Conservation (phyloP, 1,140 invertebrate genomes). For the Chelonus insularis region DNA sequence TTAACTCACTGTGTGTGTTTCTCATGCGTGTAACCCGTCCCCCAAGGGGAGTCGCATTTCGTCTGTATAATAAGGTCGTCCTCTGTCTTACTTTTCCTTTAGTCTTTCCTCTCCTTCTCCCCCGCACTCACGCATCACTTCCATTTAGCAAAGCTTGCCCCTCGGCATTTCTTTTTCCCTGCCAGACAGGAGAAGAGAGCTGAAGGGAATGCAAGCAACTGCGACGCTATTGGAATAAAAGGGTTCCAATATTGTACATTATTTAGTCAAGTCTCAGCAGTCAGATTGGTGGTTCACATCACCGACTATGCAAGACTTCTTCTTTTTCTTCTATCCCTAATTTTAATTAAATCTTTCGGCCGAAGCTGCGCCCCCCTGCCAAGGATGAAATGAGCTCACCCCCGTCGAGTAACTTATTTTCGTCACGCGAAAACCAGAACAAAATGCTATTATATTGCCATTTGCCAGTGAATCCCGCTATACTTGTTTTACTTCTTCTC, state of each 20-base stretch:
- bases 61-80: slow-evolving; percentile 19
- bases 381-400: slow-evolving; percentile 39
- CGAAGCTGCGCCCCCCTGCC: slow-evolving; percentile 39
- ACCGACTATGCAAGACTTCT: not conserved
- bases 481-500: not conserved
- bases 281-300: not conserved
- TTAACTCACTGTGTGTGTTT: slow-evolving; percentile 4
- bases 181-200: too few relatives aligned
- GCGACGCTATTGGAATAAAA: too few relatives aligned
- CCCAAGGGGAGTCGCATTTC: slow-evolving; percentile 25
- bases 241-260: too few relatives aligned
- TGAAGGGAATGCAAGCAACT: too few relatives aligned
- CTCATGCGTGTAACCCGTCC: slow-evolving; percentile 17
- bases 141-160: slow-evolving; percentile 8
- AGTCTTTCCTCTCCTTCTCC: not conserved
- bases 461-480: not conserved
- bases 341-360: slow-evolving; percentile 49
- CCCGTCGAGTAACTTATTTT: slow-evolving; percentile 43
- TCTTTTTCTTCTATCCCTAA: slow-evolving; percentile 31
- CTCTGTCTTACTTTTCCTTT: not conserved
- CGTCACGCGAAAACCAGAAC: slow-evolving; percentile 45
- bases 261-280: not conserved
- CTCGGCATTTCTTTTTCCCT: slow-evolving; percentile 4
- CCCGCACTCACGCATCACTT: slow-evolving; percentile 10
- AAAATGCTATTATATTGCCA: slow-evolving; percentile 28